Conservation (phyloP, 2,888 invertebrate species). For the Cheilosia pagana region DNA sequence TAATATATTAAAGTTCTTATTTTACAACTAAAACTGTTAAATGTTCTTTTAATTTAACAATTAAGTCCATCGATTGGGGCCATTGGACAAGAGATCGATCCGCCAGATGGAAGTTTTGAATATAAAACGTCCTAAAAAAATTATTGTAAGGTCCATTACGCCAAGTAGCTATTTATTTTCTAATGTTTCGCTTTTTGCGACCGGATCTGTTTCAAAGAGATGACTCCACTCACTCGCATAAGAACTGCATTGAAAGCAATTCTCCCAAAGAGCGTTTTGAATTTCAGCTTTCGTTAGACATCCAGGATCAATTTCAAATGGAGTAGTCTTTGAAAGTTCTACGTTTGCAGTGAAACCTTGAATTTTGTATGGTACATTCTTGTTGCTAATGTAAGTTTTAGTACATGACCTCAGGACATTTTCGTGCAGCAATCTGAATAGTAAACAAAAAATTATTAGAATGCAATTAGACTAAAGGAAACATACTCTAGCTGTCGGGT, state of each 20-base stretch:
- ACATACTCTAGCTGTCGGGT: conserved; percentile 23
- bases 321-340: neutral
- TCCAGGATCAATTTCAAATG: conserved; percentile 43
- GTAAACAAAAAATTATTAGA: neutral
- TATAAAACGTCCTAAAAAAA: too few species aligned
- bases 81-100: too few species aligned
- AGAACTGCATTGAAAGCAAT: conserved; percentile 10
- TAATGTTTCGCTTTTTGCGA: neutral
- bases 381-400: conserved; percentile 38
- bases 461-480: too few species aligned
- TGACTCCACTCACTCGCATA: conserved; percentile 44
- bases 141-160: too few species aligned
- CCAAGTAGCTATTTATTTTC: too few species aligned
- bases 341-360: conserved; percentile 43
- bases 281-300: conserved; percentile 19
- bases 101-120: too few species aligned
- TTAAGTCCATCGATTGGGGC: too few species aligned
- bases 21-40: neutral
- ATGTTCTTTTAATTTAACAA: too few species aligned
- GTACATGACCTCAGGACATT: conserved; percentile 42
- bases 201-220: conserved; percentile 14
- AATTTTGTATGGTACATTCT: conserved; percentile 22
- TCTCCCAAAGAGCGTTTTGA: conserved; percentile 42
- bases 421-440: conserved; percentile 29
- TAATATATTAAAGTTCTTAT: neutral